A percentile compares a stretch with the other conserved stretches of the same genome.
Evolutionary conservation across 2,113 vertebrate species (phyloP).

Genomic region (Noctilio leporinus): DNA sequence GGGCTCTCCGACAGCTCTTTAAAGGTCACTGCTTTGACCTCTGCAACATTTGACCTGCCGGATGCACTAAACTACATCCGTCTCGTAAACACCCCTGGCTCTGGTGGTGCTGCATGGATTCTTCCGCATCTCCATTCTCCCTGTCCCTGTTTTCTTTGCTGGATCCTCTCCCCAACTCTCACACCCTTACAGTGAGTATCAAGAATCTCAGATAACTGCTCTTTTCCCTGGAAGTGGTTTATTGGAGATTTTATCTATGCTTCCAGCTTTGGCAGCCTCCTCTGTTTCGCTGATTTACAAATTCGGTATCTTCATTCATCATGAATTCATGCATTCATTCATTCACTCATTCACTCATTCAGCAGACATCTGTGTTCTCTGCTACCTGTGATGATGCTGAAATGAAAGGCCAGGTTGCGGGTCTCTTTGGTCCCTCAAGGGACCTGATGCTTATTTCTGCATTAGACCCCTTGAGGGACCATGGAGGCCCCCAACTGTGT

Average conservation of each 20-base stretch:
- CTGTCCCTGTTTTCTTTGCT: neutral
- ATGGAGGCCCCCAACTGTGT: no score
- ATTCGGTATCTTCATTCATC: neutral
- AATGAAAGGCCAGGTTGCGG: neutral
- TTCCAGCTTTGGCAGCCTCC: neutral
- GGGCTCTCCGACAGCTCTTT: neutral
- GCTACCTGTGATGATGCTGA: neutral
- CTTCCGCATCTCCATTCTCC: neutral
- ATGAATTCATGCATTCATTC: neutral
- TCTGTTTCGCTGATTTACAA: neutral
- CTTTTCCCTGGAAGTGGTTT: neutral
- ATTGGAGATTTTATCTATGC: neutral
- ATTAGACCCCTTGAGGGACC: no score
- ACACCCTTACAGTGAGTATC: rapidly evolving
- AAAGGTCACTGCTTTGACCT: neutral
- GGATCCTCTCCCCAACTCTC: neutral
- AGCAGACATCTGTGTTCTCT: neutral
- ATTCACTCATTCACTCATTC: neutral
- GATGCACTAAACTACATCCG: neutral
- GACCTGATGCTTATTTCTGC: neutral
- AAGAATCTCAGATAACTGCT: neutral
- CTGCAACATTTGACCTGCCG: no score
- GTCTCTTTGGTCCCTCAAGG: rapidly evolving
- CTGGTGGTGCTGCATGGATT: rapidly evolving
- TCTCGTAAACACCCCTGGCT: rapidly evolving